Evolutionary conservation across 2,113 vertebrate species (phyloP).

Genomic region (Cygnus atratus): DNA sequence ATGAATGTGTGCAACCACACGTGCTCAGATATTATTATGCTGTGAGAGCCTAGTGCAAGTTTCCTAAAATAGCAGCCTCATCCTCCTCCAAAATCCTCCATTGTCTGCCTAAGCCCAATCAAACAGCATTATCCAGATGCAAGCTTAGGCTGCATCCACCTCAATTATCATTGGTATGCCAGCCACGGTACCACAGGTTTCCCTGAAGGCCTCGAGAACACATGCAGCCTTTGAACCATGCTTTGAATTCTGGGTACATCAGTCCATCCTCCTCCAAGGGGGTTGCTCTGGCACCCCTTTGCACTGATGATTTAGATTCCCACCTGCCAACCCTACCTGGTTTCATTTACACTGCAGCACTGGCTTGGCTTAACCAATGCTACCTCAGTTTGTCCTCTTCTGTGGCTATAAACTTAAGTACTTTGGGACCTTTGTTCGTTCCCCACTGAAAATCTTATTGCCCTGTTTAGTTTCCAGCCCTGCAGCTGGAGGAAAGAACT

Average conservation of each 20-base stretch:
- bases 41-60: not conserved
- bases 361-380: not conserved
- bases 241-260: not conserved
- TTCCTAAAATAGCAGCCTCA: constrained; percentile 35
- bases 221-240: not conserved
- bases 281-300: not conserved
- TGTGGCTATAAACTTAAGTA: not conserved
- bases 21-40: not conserved
- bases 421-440: not conserved
- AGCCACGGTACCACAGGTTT: not conserved
- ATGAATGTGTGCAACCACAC: not conserved
- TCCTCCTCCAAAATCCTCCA: constrained; percentile 34
- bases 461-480: not conserved
- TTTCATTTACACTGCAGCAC: not conserved
- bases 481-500: not conserved
- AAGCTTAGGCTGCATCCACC: not conserved
- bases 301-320: not conserved
- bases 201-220: not conserved
- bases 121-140: constrained; percentile 46
- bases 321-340: fast-evolving
- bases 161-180: not conserved
- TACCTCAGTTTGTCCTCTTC: not conserved
- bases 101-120: constrained; percentile 42
- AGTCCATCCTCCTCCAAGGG: not conserved
- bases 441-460: not conserved